phyloP scores from a whole-genome alignment of 2,113 vertebrate genomes.

The Syngnathus scovelli region DNA sequence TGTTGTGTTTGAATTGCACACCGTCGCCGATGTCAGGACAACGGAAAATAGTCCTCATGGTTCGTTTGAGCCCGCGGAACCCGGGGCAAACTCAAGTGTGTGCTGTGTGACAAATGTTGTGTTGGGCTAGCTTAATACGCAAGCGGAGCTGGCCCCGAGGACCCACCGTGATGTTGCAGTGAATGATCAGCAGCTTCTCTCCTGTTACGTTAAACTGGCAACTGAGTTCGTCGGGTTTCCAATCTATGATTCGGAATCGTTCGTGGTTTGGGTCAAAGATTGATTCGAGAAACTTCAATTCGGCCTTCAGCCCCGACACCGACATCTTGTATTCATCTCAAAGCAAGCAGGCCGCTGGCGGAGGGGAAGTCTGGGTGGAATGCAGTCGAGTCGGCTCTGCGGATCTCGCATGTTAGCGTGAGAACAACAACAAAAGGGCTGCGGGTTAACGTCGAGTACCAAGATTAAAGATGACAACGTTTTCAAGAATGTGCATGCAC shows the following conservation, averaged over 20 bases:
- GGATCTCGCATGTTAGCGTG: constrained; percentile 66
- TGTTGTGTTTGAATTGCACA: not conserved
- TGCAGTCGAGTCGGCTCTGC: constrained; percentile 49
- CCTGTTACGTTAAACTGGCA: constrained; percentile 86
- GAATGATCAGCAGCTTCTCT: constrained; percentile 84
- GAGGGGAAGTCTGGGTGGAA: constrained; percentile 66
- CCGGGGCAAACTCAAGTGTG: not conserved
- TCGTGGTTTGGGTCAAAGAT: constrained; percentile 95
- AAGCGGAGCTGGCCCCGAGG: constrained; percentile 43
- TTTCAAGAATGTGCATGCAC: not conserved
- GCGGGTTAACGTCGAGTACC: not conserved
- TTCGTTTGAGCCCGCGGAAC: not conserved
- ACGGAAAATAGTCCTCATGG: not conserved
- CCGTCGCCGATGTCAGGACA: not conserved
- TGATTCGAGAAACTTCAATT: constrained; percentile 93
- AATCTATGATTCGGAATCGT: constrained; percentile 91
- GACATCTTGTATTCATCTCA: constrained; percentile 91
- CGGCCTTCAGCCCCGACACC: constrained; percentile 94
- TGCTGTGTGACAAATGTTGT: constrained; percentile 1
- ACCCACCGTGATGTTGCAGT: constrained; percentile 96
- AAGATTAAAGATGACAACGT: constrained; percentile 3
- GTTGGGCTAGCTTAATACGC: constrained; percentile 38
- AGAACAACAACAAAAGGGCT: constrained; percentile 66
- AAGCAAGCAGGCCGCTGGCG: constrained; percentile 68
- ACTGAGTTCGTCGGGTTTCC: constrained; percentile 92